phyloP scores from a whole-genome alignment of 2,113 vertebrate species.

The Galbula dea region DNA sequence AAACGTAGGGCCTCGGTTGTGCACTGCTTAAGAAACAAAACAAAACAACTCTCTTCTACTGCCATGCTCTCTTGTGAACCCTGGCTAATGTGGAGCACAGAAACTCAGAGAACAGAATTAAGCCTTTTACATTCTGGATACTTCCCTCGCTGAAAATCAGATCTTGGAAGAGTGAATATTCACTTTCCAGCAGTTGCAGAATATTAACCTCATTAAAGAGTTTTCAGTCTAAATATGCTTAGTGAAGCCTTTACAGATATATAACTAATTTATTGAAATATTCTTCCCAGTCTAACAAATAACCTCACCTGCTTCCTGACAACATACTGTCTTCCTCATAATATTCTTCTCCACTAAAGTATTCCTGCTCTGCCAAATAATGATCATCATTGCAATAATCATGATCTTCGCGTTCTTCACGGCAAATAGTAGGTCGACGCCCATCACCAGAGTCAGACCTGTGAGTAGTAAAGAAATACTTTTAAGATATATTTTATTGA shows the following conservation, averaged over 20 bases:
- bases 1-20: not conserved
- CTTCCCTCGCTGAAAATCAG: not conserved
- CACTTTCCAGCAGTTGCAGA: not conserved
- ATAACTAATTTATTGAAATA: not conserved
- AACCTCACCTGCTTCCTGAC: constrained; percentile 82
- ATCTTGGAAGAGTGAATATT: not conserved
- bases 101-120: not conserved
- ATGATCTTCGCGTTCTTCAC: constrained; percentile 79
- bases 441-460: constrained; percentile 89
- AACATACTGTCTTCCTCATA: constrained; percentile 90
- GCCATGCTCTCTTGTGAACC: not conserved
- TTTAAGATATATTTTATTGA: not conserved
- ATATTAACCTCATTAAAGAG: not conserved
- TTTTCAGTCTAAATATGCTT: not conserved
- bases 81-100: not conserved
- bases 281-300: not conserved
- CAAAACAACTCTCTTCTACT: not conserved
- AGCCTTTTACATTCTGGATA: not conserved
- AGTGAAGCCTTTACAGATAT: not conserved
- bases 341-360: constrained; percentile 94
- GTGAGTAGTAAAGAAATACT: not conserved
- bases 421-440: constrained; percentile 84
- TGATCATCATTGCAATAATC: constrained; percentile 81
- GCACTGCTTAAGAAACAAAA: not conserved
- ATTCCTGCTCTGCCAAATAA: constrained; percentile 84